Conservation (phyloP, 2,888 invertebrate genomes). For the Protophormia terraenovae region DNA sequence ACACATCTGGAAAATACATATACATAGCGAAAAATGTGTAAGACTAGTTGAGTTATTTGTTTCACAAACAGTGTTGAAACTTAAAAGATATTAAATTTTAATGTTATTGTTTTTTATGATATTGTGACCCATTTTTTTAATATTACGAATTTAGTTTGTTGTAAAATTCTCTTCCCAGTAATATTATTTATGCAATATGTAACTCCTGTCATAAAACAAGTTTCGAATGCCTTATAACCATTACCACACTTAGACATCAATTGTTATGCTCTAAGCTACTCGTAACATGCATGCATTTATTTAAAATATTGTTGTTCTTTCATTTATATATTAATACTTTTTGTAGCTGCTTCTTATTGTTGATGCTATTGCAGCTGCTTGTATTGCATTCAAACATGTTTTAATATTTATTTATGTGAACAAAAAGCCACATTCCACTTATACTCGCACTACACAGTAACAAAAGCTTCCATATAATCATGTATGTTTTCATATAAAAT, state of each 20-base stretch:
- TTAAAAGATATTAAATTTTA: too few relatives aligned
- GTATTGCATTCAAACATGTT: neutral
- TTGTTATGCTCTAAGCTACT: neutral
- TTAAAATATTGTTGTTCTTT: slow-evolving; percentile 1
- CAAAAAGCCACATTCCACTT: slow-evolving; percentile 13
- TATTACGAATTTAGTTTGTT: too few relatives aligned
- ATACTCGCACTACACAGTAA: neutral
- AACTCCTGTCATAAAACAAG: too few relatives aligned
- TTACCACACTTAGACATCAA: neutral
- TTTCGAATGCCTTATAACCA: neutral
- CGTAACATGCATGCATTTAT: neutral
- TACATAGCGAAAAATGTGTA: too few relatives aligned
- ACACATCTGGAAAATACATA: neutral
- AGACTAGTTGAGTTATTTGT: too few relatives aligned
- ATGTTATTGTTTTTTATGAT: too few relatives aligned
- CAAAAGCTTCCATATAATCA: neutral
- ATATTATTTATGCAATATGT: too few relatives aligned
- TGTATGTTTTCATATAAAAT: neutral
- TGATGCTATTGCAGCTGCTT: neutral
- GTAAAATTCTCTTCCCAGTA: too few relatives aligned
- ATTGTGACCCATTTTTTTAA: too few relatives aligned
- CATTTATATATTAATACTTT: neutral
- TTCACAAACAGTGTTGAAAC: too few relatives aligned
- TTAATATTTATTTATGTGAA: slow-evolving; percentile 5
- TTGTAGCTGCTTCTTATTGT: neutral